Conservation (phyloP, 2,797 vertebrate genomes). For the Melanotaenia maccullochi region DNA sequence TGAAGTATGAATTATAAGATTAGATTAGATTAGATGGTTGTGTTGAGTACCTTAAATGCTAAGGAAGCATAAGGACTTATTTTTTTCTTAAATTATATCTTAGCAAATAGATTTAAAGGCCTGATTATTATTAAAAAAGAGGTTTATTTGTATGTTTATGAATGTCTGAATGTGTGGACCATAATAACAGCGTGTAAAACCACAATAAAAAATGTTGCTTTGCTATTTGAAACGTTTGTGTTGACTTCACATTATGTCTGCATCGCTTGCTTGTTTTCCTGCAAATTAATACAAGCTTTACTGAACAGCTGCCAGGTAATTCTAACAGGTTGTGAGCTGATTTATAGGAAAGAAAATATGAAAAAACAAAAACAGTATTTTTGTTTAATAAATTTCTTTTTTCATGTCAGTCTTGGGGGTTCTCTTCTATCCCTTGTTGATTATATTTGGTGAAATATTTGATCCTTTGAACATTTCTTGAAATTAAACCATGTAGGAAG, state of each 20-base stretch:
- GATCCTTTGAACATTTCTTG: not conserved
- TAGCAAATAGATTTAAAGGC: not conserved
- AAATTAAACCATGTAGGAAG: too few species aligned
- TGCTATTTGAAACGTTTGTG: not conserved
- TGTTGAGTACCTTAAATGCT: not conserved
- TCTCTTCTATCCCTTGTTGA: not conserved
- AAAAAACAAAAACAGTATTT: not conserved
- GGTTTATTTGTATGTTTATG: constrained; percentile 1
- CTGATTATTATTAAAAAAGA: not conserved
- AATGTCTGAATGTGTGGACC: not conserved
- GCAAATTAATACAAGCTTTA: not conserved
- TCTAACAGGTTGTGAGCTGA: too few species aligned
- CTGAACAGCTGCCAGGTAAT: not conserved
- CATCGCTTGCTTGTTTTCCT: not conserved
- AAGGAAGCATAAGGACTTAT: not conserved
- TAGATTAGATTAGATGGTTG: constrained; percentile 17
- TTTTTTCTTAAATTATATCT: not conserved
- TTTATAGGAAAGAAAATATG: not conserved
- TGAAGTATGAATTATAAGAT: not conserved
- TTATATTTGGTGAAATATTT: not conserved
- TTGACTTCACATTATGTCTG: not conserved
- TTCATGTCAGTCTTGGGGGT: not conserved
- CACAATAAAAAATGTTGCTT: not conserved
- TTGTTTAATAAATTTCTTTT: not conserved
- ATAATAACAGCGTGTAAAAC: not conserved